Conservation (phyloP, 2,797 vertebrate species). For the Falco columbarius region DNA sequence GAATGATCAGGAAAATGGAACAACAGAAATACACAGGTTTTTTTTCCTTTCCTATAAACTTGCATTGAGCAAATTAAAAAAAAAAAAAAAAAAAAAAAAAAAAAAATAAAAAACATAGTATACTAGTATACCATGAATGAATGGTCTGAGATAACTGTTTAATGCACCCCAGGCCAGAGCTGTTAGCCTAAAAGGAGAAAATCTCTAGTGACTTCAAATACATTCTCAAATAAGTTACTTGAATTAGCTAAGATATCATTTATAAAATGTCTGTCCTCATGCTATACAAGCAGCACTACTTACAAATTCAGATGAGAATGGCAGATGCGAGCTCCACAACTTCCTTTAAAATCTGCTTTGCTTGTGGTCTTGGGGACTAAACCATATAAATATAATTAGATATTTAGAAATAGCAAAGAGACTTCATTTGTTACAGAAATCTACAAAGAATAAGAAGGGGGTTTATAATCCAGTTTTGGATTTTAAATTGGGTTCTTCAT, state of each 20-base stretch:
- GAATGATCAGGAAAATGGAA: background rate
- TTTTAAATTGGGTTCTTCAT: conserved; percentile 12
- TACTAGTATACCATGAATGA: background rate
- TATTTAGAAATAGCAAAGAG: conserved; percentile 10
- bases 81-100: background rate
- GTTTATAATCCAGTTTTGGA: background rate
- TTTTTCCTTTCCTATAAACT: background rate
- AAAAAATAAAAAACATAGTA: too few relatives aligned
- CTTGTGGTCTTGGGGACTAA: conserved; percentile 33
- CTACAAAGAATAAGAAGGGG: background rate
- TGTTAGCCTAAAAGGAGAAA: background rate
- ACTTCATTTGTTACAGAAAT: background rate
- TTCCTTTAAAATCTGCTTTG: conserved; percentile 1
- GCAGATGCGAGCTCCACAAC: background rate
- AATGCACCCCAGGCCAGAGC: background rate
- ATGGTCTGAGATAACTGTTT: background rate
- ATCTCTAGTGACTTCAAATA: conserved; percentile 3
- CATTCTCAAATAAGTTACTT: background rate
- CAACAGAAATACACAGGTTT: background rate
- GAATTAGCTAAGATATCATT: background rate
- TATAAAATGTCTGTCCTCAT: background rate
- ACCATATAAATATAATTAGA: conserved; percentile 17
- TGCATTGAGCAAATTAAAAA: background rate
- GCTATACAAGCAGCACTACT: background rate
- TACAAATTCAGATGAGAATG: background rate